Conservation (phyloP, 2,888 invertebrate genomes). For the Graphium colonna region DNA sequence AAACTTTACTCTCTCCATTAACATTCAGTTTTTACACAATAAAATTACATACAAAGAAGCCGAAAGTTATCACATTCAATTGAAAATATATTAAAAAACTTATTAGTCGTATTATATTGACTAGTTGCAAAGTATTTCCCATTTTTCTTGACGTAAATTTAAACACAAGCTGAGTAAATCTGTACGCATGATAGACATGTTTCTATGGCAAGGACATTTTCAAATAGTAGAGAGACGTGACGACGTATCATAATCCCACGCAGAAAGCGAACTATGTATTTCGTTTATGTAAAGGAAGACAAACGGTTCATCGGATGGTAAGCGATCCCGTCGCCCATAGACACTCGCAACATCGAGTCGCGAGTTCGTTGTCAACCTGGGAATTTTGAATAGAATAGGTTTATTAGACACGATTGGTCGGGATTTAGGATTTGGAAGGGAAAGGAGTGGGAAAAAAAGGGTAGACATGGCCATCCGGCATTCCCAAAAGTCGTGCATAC, state of each 20-base stretch:
- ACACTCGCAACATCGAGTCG: too few relatives aligned
- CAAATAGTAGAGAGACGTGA: conserved; percentile 57
- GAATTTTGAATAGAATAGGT: too few relatives aligned
- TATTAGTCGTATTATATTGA: conserved; percentile 20
- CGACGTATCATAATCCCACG: conserved; percentile 38
- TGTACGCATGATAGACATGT: conserved; percentile 44
- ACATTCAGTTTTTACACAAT: not conserved
- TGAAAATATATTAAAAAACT: conserved; percentile 18
- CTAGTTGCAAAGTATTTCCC: conserved; percentile 14
- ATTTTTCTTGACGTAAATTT: not conserved
- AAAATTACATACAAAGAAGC: not conserved
- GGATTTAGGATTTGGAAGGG: too few relatives aligned
- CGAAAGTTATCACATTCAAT: conserved; percentile 13
- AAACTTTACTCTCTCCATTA: not conserved
- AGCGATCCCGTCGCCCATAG: too few relatives aligned
- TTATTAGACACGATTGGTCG: too few relatives aligned
- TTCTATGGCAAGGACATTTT: conserved; percentile 60
- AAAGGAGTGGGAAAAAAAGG: too few relatives aligned
- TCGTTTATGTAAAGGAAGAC: too few relatives aligned
- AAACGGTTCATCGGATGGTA: too few relatives aligned
- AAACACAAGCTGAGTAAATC: too few relatives aligned
- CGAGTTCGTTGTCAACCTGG: too few relatives aligned
- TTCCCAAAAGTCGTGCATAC: too few relatives aligned
- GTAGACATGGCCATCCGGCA: too few relatives aligned
- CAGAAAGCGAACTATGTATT: conserved; percentile 6